Conservation (phyloP, 53 echinoderm and acorn worm genomes). For the Arbacia lixula region DNA sequence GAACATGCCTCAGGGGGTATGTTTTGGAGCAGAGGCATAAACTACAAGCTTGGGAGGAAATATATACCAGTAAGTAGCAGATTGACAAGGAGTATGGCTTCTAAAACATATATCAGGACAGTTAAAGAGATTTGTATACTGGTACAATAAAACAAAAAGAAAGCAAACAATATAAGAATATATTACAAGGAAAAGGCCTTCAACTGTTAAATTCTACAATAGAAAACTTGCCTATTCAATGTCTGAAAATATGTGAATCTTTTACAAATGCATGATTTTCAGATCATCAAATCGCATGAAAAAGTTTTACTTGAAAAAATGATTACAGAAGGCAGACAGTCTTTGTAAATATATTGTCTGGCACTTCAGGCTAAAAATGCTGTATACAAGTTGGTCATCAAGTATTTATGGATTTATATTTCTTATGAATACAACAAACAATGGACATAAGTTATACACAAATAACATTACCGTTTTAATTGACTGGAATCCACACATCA, state of each 20-base stretch:
- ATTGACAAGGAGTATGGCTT: background rate
- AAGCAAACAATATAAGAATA: constrained; percentile 34
- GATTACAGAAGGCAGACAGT: constrained; percentile 60
- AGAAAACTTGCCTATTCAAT: constrained; percentile 41
- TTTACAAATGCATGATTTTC: constrained; percentile 51
- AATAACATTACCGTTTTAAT: constrained; percentile 31
- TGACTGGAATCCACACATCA: constrained; percentile 37
- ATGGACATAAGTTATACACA: constrained; percentile 60
- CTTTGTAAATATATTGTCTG: constrained; percentile 55
- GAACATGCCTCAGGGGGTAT: too few relatives aligned
- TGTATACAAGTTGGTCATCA: constrained; percentile 58
- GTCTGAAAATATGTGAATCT: constrained; percentile 53
- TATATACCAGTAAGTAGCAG: too few relatives aligned
- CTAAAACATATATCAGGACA: background rate
- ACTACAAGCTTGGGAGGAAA: too few relatives aligned
- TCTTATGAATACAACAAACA: constrained; percentile 56
- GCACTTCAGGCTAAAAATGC: constrained; percentile 62
- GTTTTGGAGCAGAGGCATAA: too few relatives aligned
- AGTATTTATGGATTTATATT: constrained; percentile 46
- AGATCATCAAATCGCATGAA: constrained; percentile 58
- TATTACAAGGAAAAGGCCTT: constrained; percentile 54
- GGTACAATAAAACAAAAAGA: constrained; percentile 17
- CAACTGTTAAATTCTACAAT: constrained; percentile 22
- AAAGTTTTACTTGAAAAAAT: constrained; percentile 51
- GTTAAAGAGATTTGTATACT: background rate